phyloP scores from a whole-genome alignment of 2,888 invertebrate species.

The Rotaria sp. region DNA sequence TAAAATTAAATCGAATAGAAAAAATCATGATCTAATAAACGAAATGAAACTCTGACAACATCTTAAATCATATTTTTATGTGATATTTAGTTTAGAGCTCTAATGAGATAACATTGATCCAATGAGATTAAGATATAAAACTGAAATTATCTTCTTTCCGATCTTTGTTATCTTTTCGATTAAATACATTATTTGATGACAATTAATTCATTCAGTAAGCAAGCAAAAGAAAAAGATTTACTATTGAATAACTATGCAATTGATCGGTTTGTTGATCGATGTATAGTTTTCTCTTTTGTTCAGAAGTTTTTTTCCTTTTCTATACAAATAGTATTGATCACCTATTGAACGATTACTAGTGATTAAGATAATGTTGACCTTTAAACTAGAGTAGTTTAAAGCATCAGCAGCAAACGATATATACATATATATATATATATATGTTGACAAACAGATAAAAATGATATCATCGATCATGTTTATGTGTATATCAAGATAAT shows the following conservation, averaged over 20 bases:
- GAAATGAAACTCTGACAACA: background rate
- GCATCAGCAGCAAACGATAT: too few species aligned
- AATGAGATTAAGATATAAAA: background rate
- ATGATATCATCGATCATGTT: background rate
- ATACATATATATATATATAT: too few species aligned
- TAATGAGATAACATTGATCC: background rate
- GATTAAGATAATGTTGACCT: background rate
- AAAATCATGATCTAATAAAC: too few species aligned
- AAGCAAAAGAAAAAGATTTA: background rate
- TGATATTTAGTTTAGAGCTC: background rate
- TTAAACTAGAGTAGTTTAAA: background rate
- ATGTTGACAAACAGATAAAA: constrained; percentile 12
- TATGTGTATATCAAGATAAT: background rate
- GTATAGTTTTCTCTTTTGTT: background rate
- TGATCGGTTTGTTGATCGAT: background rate
- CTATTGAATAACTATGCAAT: background rate
- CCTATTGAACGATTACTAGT: background rate
- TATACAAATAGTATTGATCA: background rate
- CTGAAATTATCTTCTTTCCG: background rate
- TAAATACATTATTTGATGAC: background rate
- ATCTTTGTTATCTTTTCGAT: background rate
- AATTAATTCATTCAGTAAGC: background rate
- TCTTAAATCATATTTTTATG: background rate
- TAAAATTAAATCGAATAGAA: background rate
- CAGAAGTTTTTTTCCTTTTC: background rate